Base-by-base conservation (phyloP, 2,113 vertebrate species). In the Chloroceryle aenea region DNA sequence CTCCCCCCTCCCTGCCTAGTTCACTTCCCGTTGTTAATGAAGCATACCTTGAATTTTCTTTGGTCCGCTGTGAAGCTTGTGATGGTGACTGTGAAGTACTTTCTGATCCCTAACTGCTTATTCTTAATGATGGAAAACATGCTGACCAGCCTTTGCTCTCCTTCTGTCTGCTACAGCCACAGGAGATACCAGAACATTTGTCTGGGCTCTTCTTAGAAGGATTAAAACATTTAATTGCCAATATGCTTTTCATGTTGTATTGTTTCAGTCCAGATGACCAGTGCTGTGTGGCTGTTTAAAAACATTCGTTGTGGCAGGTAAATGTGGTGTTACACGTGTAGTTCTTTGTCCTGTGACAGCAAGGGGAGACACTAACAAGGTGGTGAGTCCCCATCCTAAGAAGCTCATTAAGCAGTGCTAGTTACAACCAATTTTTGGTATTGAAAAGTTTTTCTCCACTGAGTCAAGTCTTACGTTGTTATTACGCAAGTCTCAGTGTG, bases 21-120 rank as follows among this genome's bases (percentile, higher is more conserved):
- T 91, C 20, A n/a, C 34, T 95, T 91, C 21, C 21, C 93, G 63
- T 79, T 85, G 50, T 85, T 96, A 90, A 86, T 83, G 50, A 94
- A 90, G 42, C 34, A 19, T 50, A 50, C 66, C 2, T 64, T 83
- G 63, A 90, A 55, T 94, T 93, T 91, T 76, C 74, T 87, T 85
- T 82, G 27, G 52, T 82, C 48, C 71, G 27, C 18, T 36, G 45
- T 78, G 42, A 83, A 64, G 27, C 58, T 69, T 42, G 18, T 50
- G 42, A 21, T 67, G n/a, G 66, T 79, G 48, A 64, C 40, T 86
- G 14, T 81, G 1, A 85, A 67, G 52, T 73, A 26, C 43, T 56
- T 89, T 91, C 66, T 61, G 40, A 68, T 76, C 27, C 16, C 14
- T 85, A 23, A 13, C 13, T 71, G 18, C 26, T 78, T 73, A 6